Evolutionary conservation across 2,888 invertebrate species (phyloP).

Genomic region (Dryomyza anilis): DNA sequence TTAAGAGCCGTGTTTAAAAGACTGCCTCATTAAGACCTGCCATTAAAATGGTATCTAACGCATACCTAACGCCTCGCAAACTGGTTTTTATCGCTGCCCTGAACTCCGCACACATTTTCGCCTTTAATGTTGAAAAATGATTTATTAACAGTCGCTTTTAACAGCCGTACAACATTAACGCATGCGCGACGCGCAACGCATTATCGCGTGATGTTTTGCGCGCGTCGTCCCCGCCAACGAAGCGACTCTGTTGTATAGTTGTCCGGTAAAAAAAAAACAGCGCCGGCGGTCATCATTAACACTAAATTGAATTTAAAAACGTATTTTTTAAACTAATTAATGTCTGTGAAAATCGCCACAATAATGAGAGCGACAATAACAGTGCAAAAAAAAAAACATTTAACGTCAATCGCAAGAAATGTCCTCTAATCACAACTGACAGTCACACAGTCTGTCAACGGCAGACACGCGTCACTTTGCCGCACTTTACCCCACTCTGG

Average conservation of each 20-base stretch:
- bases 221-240: neutral
- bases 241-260: too few species aligned
- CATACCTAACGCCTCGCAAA: slow-evolving; percentile 26
- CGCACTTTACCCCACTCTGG: too few species aligned
- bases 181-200: neutral
- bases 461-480: neutral
- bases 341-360: neutral
- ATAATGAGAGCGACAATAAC: neutral
- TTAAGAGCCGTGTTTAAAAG: too few species aligned
- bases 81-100: neutral
- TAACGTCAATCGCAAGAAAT: neutral
- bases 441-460: too few species aligned
- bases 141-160: neutral
- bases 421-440: neutral
- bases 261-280: too few species aligned
- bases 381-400: neutral
- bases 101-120: neutral
- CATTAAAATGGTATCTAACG: too few species aligned
- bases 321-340: neutral
- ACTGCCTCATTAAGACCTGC: too few species aligned
- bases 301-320: slow-evolving; percentile 1
- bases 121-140: neutral
- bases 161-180: neutral
- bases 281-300: neutral
- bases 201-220: neutral